Conservation (phyloP, 2,113 vertebrate species). For the Phalacrocorax carbo region DNA sequence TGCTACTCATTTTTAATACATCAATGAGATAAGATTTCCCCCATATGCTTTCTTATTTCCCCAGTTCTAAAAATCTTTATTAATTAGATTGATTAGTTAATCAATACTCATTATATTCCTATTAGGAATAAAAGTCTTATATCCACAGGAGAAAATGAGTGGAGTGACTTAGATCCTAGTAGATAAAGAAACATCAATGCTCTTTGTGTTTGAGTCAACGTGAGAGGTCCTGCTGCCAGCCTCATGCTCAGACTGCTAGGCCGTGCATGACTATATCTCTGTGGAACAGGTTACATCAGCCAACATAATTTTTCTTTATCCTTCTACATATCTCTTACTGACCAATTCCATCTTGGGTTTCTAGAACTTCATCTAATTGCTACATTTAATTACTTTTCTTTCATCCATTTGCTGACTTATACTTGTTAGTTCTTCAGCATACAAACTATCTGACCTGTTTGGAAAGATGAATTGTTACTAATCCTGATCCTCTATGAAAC, state of each 20-base stretch:
- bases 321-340: not conserved
- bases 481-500: not conserved
- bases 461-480: not conserved
- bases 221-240: not conserved
- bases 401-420: not conserved
- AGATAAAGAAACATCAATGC: not conserved
- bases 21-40: not conserved
- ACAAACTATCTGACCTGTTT: not conserved
- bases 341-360: not conserved
- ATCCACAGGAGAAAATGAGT: not conserved
- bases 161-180: not conserved
- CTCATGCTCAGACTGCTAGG: not conserved
- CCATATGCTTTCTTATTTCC: not conserved
- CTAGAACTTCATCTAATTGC: not conserved
- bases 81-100: not conserved
- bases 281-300: not conserved
- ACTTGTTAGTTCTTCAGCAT: not conserved
- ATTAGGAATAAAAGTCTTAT: not conserved
- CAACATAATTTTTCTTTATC: not conserved
- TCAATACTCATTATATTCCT: not conserved
- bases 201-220: not conserved
- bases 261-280: not conserved
- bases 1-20: not conserved
- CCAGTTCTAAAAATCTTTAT: not conserved
- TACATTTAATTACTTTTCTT: constrained; percentile 18